Conservation (phyloP, 2,113 vertebrate species). For the Corythoichthys haematopterus region DNA sequence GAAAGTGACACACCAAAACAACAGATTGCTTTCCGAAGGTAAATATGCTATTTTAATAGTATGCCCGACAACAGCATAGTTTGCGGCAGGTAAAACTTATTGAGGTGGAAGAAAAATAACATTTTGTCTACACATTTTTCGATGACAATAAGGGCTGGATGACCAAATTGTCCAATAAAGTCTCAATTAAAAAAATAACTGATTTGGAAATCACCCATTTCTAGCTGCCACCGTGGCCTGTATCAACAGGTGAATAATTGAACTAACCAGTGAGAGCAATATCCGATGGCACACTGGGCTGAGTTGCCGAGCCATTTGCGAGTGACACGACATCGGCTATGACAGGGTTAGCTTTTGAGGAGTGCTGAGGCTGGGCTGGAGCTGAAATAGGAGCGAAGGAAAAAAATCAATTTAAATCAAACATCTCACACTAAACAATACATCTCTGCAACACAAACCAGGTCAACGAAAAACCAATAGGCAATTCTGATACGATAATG, state of each 20-base stretch:
- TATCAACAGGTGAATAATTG: background rate
- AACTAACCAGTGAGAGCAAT: slow-evolving; percentile 84
- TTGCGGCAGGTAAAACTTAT: background rate
- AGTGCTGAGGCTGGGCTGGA: slow-evolving; percentile 48
- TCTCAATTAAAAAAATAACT: too few relatives aligned
- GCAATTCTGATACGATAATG: too few relatives aligned
- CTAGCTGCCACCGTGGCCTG: too few relatives aligned
- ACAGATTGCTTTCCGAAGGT: background rate
- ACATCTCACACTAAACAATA: background rate
- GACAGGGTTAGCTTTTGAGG: slow-evolving; percentile 83
- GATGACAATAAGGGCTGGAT: too few relatives aligned
- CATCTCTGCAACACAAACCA: too few relatives aligned
- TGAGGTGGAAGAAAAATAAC: too few relatives aligned
- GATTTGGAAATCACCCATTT: background rate
- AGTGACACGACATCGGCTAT: slow-evolving; percentile 93
- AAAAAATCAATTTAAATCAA: background rate
- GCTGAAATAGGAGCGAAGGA: slow-evolving; percentile 28
- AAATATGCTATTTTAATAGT: background rate
- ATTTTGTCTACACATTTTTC: too few relatives aligned
- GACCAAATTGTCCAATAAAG: too few relatives aligned
- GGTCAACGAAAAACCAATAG: too few relatives aligned
- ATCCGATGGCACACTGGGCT: slow-evolving; percentile 83
- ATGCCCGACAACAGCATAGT: background rate
- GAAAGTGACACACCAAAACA: background rate
- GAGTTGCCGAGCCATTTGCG: slow-evolving; percentile 84